Evolutionary conservation across 2,888 invertebrate species (phyloP), one percentile per base, ranked within the genome.

Genomic region (Lordiphosa andalusiaca): DNA sequence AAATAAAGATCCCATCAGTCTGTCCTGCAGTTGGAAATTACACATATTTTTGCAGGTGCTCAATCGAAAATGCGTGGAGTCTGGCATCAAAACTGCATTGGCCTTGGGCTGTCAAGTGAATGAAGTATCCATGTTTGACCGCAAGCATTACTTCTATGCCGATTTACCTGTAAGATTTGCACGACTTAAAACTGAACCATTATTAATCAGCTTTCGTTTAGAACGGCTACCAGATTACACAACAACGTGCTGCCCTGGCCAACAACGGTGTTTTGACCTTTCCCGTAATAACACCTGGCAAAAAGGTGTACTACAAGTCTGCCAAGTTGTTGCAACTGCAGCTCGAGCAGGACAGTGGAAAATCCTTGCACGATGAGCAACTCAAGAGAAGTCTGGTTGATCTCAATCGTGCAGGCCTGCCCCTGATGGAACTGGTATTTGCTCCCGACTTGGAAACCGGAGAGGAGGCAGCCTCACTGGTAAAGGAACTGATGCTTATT

Each of bases 101-200:
- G 96, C 98, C 0, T 90, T 99, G 12, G 94, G 95, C 35, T 98
- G 98, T 84, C 91, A 90, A 74, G 90, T 99, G 7, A 97, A 98
- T 88, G 91, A 93, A 85, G 91, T 94, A 23, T 98, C 98, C 0
- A 92, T 92, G 84, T 99, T 99, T 91, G 99, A 99, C 90, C 92
- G 99, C 68, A 99, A 99, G 90, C 99, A 99, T 91, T 99, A 99
- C 88, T 99, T 99, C 90, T 99, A 99, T 91, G 95, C 98, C 9
- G 99, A 99, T 91, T 92, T 98, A 84, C 99, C 99, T 12, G 95
- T 95, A 90, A 57, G 49, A 38, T 1, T 6, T 1, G 2, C 2
- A 0, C 2, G 10, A 9, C n/a, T 1, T 2, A 2, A 7, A 1
- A 0, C 0, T 2, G 1, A 2, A 1, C 7, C 4, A 7, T 7